Base-by-base conservation (phyloP, 2,888 invertebrate species). In the Orthonevra nobilis region DNA sequence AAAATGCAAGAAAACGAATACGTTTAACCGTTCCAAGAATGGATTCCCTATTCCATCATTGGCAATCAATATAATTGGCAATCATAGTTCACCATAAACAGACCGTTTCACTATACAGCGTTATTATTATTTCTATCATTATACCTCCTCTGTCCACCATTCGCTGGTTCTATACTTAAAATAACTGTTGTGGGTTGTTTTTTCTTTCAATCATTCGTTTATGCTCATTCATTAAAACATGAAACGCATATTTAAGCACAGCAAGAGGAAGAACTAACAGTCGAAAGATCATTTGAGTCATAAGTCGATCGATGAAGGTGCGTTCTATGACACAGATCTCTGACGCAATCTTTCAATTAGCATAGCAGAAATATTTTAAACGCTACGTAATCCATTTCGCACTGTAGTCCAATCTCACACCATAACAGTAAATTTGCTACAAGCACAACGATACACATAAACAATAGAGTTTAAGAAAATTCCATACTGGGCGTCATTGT, bases 241-340 rank as follows among this genome's bases (percentile, higher is more conserved):
- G 38, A 64, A 61, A 48, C 56, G 66, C 54, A 61, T 52, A 72
- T 61, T 58, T 58, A 34, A 72, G 36, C 34, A 34, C 50, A 54
- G 32, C 46, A 61, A 44, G n/a, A 9, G n/a, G 34, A 66, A 60
- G 48, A 66, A 66, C 46, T 42, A 52, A 50, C 54, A 23, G 42
- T 58, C 26, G 56, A 54, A 38, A 63, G 19, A 42, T 42, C 15
- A 40, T 38, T 38, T 9, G 14, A 48, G 32, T 44, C 38, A 20
- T 9, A 19, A 48, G 32, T 44, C 38, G 17, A 20, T 48, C 48
- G 19, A 66, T 48, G 48, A 32, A 64, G 58, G 72, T 68, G 66
- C 73, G 79, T n/a, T n/a, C 46, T 79, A 79, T 73, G 79, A 73
- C 73, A 73, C 79, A 79, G 40, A 73, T 73, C 66, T 44, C 73